Evolutionary conservation across 2,888 invertebrate genomes (phyloP), one percentile per base, ranked within the genome.

Genomic region (Andrena chrysosceles): DNA sequence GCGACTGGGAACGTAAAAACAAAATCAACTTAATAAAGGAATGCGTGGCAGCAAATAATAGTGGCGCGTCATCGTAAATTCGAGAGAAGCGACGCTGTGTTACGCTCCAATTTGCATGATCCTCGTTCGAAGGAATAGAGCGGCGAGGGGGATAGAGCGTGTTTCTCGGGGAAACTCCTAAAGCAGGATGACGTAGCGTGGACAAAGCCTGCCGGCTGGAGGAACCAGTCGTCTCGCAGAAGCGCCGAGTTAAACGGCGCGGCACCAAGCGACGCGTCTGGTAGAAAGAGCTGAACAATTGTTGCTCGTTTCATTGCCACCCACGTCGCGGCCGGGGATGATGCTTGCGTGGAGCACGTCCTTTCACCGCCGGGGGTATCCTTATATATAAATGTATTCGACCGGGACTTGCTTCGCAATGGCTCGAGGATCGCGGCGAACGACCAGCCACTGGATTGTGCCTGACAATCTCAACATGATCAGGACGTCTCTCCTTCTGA

Each of bases 301-400:
- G 75, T 82, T 78, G 76, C 75, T 42, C 31, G 31, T 23, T 7
- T 84, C 81, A 78, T 86, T 78, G 79, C 82, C 84, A 75, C 63
- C 76, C 81, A 81, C 83, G 52, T 49, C 48, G 48, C 26, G 48
- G 48, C 26, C 74, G 71, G 74, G 56, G 81, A 77, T 78, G 79
- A 71, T 67, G 35, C 54, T 76, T 52, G 60, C 54, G 56, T 35
- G 48, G 31, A 20, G 56, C 10, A 6, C n/a, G 52, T 82, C 85
- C 85, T 87, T 87, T 87, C 86, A 87, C 86, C 29, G 82, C n/a
- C 49, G 85, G 87, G 84, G 77, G 72, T 78, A 83, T 83, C 81
- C 85, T 85, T 78, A 85, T 79, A 87, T 72, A 87, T 85, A 86
- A 10, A 77, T 79, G 81, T 77, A 76, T 77, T 78, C 68, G 42